phyloP scores from a whole-genome alignment of 2,797 vertebrate genomes.

The Gallinago solitaria region DNA sequence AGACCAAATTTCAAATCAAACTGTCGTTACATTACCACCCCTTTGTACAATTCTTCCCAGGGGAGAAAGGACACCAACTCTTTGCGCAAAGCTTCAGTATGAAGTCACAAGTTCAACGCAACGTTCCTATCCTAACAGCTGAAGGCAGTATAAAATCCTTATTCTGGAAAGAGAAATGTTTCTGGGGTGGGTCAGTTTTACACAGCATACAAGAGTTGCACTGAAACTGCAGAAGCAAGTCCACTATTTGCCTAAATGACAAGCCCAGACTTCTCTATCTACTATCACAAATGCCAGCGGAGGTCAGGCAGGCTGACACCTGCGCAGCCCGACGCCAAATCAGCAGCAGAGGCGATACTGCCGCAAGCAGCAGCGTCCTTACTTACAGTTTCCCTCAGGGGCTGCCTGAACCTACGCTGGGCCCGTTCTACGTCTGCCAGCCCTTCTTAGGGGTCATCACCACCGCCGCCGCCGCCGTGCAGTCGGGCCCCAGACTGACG shows the following conservation, averaged over 20 bases:
- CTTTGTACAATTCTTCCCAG: background rate
- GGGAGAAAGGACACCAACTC: background rate
- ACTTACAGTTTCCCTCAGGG: background rate
- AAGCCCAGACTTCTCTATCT: background rate
- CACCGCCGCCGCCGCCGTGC: too few species aligned
- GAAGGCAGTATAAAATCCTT: rapidly evolving
- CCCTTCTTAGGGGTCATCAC: background rate
- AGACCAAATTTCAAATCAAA: background rate
- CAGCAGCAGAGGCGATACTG: background rate
- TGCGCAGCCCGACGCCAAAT: background rate
- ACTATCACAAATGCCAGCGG: rapidly evolving
- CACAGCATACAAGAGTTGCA: rapidly evolving
- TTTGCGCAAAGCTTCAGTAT: background rate
- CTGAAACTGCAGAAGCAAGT: rapidly evolving
- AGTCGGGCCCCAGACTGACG: background rate
- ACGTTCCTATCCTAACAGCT: rapidly evolving
- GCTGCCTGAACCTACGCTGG: rapidly evolving
- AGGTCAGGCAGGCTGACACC: background rate
- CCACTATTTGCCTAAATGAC: too few species aligned
- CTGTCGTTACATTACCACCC: rapidly evolving
- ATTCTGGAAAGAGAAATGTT: background rate
- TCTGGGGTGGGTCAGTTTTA: background rate
- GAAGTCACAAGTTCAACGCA: rapidly evolving
- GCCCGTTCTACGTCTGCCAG: background rate
- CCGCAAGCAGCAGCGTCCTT: background rate